phyloP scores from a whole-genome alignment of 2,113 vertebrate species.

The Beaufortia kweichowensis region DNA sequence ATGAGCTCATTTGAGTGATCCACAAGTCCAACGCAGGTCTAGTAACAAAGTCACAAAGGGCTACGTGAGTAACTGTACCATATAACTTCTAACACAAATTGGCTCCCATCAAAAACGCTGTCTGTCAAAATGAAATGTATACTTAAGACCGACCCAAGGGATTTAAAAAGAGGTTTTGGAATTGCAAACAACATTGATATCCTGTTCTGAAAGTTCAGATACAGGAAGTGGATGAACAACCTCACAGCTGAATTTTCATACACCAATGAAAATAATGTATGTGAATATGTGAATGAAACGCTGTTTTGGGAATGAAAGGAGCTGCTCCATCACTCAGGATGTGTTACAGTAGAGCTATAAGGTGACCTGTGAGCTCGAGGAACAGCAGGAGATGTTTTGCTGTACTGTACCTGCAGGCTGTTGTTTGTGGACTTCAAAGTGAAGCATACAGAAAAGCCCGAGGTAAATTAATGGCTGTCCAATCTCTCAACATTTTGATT shows the following conservation, averaged over 20 bases:
- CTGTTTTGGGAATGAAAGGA: neutral
- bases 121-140: neutral
- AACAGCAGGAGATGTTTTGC: neutral
- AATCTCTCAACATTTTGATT: constrained; percentile 26
- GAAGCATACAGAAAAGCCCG: constrained; percentile 17
- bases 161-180: constrained; percentile 1
- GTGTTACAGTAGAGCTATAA: neutral
- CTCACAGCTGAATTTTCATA: no score
- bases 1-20: constrained; percentile 50
- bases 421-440: constrained; percentile 35
- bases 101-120: constrained; percentile 28
- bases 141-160: constrained; percentile 9
- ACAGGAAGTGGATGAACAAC: no score
- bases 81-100: constrained; percentile 48
- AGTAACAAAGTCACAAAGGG: constrained; percentile 4
- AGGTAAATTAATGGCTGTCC: constrained; percentile 35
- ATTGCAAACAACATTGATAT: constrained; percentile 24
- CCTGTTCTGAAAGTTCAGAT: no score
- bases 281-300: neutral
- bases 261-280: constrained; percentile 2
- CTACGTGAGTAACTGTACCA: constrained; percentile 37
- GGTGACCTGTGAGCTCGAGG: neutral
- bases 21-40: constrained; percentile 8
- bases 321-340: constrained; percentile 23
- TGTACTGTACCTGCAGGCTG: constrained; percentile 18